Evolutionary conservation across 2,888 invertebrate species (phyloP).

Genomic region (Invenusta paracnida): DNA sequence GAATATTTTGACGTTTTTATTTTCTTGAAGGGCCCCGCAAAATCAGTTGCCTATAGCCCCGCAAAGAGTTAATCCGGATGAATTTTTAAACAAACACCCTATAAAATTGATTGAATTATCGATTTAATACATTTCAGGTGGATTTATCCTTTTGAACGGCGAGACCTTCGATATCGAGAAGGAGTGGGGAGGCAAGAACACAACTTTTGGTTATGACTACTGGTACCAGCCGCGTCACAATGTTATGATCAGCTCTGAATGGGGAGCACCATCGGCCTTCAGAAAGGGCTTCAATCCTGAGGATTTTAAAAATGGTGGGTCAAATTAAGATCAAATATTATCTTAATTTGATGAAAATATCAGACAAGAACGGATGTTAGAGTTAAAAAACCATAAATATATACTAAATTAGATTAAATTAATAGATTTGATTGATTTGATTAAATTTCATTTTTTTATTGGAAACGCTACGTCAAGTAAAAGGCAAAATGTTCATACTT

Average conservation of each 20-base stretch:
- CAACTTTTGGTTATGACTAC: slow-evolving; percentile 77
- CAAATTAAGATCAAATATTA: background rate
- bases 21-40: background rate
- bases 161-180: slow-evolving; percentile 71
- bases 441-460: too few species aligned
- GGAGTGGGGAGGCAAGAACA: slow-evolving; percentile 57
- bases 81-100: too few species aligned
- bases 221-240: slow-evolving; percentile 94
- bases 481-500: too few species aligned
- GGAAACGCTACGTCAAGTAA: too few species aligned
- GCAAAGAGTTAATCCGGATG: background rate
- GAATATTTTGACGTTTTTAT: background rate
- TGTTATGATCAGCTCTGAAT: slow-evolving; percentile 82
- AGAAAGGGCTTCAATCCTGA: slow-evolving; percentile 66
- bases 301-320: slow-evolving; percentile 61
- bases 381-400: too few species aligned
- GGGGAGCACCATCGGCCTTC: slow-evolving; percentile 81
- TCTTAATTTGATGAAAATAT: too few species aligned
- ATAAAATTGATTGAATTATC: too few species aligned
- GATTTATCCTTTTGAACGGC: slow-evolving; percentile 80
- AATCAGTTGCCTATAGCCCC: background rate
- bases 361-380: too few species aligned
- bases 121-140: too few species aligned
- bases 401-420: too few species aligned
- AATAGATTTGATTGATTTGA: too few species aligned